Base-by-base conservation (phyloP, 2,797 vertebrate genomes). In the Amniataba percoides region DNA sequence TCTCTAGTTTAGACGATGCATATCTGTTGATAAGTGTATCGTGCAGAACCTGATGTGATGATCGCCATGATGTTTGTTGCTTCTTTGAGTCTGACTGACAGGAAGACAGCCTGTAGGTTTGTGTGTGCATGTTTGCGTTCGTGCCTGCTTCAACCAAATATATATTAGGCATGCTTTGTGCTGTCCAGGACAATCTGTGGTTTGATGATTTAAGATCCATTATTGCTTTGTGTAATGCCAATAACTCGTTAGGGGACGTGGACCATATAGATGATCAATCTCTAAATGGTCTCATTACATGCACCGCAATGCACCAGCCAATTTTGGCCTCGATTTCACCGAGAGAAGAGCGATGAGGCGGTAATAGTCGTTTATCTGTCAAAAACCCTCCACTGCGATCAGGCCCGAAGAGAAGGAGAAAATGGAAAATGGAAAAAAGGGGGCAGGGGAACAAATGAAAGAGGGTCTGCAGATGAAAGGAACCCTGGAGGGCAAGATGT, bases 241-340 rank as follows among this genome's bases (percentile, higher is more conserved):
- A 90, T 85, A 86, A 74, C 60, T 79, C 21, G 21, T 81, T 83
- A 83, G 77, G 64, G 45, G 46, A 43, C 57, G n/a, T 55, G 23
- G 36, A 69, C 49, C 72, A n/a, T 87, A 87, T 62, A 74, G 78
- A 76, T 73, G 87, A 91, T 91, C 88, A 82, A 87, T 92, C 64
- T 77, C 71, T 83, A 57, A 89, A 86, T 85, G 78, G 84, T 66
- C 87, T 88, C 84, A 90, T 93, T 85, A 89, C 48, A 89, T 92
- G 90, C 88, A 77, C 78, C 23, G 21, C 86, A 72, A 85, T 79
- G 85, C 81, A 34, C 77, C 16, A 52, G 58, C 65, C 76, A 75
- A 65, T 69, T 68, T 76, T 65, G 67, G 68, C 65, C 71, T 84
- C 39, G 13, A 80, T 84, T 85, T 85, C 75, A 78, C 73, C 52